These are phyloP conservation scores for Corythoichthys intestinalis DNA, from an alignment of 2,113 vertebrate genomes.

Conservation along the genomic window DNA sequence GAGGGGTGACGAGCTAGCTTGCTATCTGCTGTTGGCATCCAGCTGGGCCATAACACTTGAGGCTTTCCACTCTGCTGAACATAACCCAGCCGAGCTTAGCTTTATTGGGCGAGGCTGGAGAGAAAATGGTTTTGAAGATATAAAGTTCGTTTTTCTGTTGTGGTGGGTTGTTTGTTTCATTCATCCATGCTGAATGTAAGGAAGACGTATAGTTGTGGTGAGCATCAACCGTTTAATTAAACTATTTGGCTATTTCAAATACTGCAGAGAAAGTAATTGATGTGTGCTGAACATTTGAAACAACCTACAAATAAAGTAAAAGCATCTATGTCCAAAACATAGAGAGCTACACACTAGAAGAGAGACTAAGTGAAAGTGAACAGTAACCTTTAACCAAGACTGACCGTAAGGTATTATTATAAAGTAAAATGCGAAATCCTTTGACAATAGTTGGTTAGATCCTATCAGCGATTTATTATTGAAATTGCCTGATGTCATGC, in stretches of 20 bases:
- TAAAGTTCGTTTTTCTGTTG: not conserved
- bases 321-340: not conserved
- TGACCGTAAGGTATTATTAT: not conserved
- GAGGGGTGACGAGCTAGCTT: conserved; percentile 60
- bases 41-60: conserved; percentile 52
- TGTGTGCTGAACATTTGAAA: not conserved
- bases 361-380: not conserved
- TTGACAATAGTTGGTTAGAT: no score
- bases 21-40: conserved; percentile 62
- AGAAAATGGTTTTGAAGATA: conserved; percentile 25
- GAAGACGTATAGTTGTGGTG: conserved; percentile 10
- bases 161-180: not conserved
- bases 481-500: no score
- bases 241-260: conserved; percentile 22
- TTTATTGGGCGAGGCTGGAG: conserved; percentile 36
- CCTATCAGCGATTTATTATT: no score
- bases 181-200: conserved; percentile 25
- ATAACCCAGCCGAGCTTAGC: conserved; percentile 33
- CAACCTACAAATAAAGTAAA: not conserved
- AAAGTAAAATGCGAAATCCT: no score
- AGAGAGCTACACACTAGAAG: not conserved
- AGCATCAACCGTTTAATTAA: conserved; percentile 30
- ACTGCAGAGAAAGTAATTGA: not conserved
- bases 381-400: not conserved
- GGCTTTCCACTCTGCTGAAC: conserved; percentile 51